Evolutionary conservation across 92 coral and sea anemone genomes (phyloP).

Genomic region (Porites cylindrica): DNA sequence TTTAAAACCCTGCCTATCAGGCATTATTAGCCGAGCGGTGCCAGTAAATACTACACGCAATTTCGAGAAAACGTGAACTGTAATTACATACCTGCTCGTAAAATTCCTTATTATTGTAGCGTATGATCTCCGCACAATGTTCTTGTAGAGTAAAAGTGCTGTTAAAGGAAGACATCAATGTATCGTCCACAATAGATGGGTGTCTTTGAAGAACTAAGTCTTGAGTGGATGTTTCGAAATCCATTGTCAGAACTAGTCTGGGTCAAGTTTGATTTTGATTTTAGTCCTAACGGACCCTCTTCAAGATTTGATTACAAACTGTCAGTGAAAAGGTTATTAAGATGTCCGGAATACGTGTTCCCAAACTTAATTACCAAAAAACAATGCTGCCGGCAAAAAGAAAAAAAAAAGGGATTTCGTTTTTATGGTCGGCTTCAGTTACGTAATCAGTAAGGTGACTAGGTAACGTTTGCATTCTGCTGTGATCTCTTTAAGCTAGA

Average conservation of each 20-base stretch:
- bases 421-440: neutral
- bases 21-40: too few species aligned
- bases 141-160: slow-evolving; percentile 50
- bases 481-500: neutral
- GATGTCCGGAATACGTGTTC: too few species aligned
- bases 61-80: neutral
- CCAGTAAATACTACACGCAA: neutral
- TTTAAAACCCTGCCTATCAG: too few species aligned
- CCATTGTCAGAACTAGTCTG: neutral
- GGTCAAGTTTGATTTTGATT: neutral
- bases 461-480: neutral
- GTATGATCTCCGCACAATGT: slow-evolving; percentile 9
- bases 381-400: too few species aligned
- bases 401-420: neutral
- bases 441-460: neutral
- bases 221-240: slow-evolving; percentile 10
- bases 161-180: neutral
- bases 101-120: slow-evolving; percentile 28
- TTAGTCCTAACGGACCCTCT: neutral
- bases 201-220: slow-evolving; percentile 38
- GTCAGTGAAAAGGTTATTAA: too few species aligned
- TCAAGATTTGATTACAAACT: neutral
- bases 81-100: slow-evolving; percentile 31
- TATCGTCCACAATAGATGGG: slow-evolving; percentile 3
- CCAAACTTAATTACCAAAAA: too few species aligned